Conservation (phyloP, 2,888 invertebrate genomes). For the Chelonus formosanus region DNA sequence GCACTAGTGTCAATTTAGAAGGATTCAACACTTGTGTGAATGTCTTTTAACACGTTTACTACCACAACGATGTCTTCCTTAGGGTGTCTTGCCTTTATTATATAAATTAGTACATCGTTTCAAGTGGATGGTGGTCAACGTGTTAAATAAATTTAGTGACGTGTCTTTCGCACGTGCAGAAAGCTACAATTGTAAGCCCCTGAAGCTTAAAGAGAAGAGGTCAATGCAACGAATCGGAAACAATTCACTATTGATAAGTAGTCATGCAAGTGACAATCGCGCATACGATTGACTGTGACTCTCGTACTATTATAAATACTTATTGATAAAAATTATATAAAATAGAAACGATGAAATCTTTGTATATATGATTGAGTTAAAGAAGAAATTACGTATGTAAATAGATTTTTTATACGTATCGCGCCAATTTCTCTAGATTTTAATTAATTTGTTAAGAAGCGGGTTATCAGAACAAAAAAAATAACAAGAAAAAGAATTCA, state of each 20-base stretch:
- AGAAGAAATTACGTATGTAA: slow-evolving; percentile 44
- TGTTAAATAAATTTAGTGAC: slow-evolving; percentile 18
- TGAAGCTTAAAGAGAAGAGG: not conserved
- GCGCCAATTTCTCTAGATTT: slow-evolving; percentile 38
- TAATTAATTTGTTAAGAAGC: slow-evolving; percentile 26
- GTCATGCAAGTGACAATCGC: slow-evolving; percentile 27
- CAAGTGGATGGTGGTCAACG: not conserved
- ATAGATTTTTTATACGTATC: slow-evolving; percentile 56
- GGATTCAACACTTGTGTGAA: not conserved
- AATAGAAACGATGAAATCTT: not conserved
- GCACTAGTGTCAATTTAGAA: slow-evolving; percentile 17
- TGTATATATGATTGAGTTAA: too few relatives aligned
- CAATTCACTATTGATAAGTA: slow-evolving; percentile 33
- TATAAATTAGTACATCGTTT: not conserved
- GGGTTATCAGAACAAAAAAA: slow-evolving; percentile 6
- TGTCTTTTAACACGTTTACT: slow-evolving; percentile 2
- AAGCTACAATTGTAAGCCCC: too few relatives aligned
- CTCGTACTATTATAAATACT: slow-evolving; percentile 12
- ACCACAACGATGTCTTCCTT: too few relatives aligned
- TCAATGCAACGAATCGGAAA: slow-evolving; percentile 25
- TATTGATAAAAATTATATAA: slow-evolving; percentile 3
- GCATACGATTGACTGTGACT: slow-evolving; percentile 20
- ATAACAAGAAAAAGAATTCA: too few relatives aligned
- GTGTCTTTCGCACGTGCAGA: slow-evolving; percentile 28
- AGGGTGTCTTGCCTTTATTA: not conserved